phyloP scores from a whole-genome alignment of 2,113 vertebrate genomes.

The Psittacus erithacus region DNA sequence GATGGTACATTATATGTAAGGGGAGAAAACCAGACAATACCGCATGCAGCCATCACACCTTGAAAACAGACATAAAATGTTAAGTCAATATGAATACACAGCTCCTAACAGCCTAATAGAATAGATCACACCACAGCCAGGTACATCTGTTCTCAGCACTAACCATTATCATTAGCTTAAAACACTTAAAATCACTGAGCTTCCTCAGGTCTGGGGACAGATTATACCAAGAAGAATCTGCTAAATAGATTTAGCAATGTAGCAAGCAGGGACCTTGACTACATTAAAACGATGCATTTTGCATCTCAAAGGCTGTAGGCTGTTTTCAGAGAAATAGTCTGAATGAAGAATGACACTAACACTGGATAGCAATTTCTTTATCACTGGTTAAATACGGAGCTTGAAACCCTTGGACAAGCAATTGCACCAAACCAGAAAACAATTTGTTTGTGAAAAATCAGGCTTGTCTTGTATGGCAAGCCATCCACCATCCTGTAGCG shows the following conservation, averaged over 20 bases:
- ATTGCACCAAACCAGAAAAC: slow-evolving; percentile 24
- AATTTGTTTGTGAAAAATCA: slow-evolving; percentile 56
- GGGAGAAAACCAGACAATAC: slow-evolving; percentile 70
- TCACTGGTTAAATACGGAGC: slow-evolving; percentile 47
- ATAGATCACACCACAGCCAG: slow-evolving; percentile 79
- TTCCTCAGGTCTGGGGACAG: slow-evolving; percentile 81
- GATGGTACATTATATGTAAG: slow-evolving; percentile 57
- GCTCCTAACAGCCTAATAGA: slow-evolving; percentile 79
- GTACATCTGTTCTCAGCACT: slow-evolving; percentile 84
- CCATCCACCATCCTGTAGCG: neutral
- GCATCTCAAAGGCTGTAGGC: slow-evolving; percentile 76
- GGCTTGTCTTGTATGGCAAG: slow-evolving; percentile 31
- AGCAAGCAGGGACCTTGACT: slow-evolving; percentile 73
- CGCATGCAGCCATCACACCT: slow-evolving; percentile 77
- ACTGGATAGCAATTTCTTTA: slow-evolving; percentile 69
- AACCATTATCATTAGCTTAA: slow-evolving; percentile 83
- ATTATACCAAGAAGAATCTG: slow-evolving; percentile 80
- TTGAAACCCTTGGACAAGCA: slow-evolving; percentile 63
- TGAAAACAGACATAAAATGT: slow-evolving; percentile 77
- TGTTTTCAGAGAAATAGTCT: slow-evolving; percentile 76
- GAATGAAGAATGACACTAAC: slow-evolving; percentile 72
- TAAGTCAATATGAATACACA: slow-evolving; percentile 77
- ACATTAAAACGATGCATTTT: slow-evolving; percentile 76
- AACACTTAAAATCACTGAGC: slow-evolving; percentile 81
- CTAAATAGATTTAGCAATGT: slow-evolving; percentile 80